These are phyloP conservation scores for Sphinx pinastri DNA, from an alignment of 2,888 invertebrate genomes.

Conservation along the genomic window DNA sequence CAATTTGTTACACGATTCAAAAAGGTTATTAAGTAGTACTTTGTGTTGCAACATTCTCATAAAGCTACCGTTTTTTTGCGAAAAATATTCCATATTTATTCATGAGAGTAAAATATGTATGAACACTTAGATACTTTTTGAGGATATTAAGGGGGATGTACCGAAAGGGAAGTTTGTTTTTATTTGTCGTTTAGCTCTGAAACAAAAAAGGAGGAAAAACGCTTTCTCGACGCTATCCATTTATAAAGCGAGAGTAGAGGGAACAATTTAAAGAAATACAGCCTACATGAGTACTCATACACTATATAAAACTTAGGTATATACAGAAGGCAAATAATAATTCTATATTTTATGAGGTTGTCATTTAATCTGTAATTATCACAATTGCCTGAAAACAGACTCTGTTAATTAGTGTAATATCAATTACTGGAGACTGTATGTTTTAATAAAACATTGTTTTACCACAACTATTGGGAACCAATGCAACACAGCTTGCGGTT, in stretches of 20 bases:
- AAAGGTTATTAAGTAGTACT: constrained; percentile 41
- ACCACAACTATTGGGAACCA: too few species aligned
- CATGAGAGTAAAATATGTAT: constrained; percentile 67
- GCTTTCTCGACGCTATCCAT: constrained; percentile 25
- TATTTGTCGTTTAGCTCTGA: constrained; percentile 37
- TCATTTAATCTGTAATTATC: too few species aligned
- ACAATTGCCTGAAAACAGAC: too few species aligned
- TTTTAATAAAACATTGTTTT: too few species aligned
- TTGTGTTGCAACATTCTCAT: constrained; percentile 35
- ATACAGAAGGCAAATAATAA: too few species aligned
- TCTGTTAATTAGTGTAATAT: too few species aligned
- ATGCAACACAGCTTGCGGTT: too few species aligned
- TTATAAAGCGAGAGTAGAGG: background rate
- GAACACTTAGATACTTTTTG: constrained; percentile 39
- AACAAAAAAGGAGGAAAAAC: constrained; percentile 39
- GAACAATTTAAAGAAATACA: background rate
- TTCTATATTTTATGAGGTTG: too few species aligned
- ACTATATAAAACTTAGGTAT: too few species aligned
- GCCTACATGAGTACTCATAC: background rate
- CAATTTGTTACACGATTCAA: background rate
- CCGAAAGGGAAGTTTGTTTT: constrained; percentile 44
- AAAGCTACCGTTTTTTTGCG: constrained; percentile 32
- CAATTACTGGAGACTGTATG: too few species aligned
- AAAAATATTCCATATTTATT: constrained; percentile 66
- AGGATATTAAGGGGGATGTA: constrained; percentile 43